Percentiles rank a stretch among this genome's conserved stretches.
These are phyloP conservation scores for Ailurus styani DNA, from an alignment of 2,113 vertebrate species.

Conservation along the genomic window DNA sequence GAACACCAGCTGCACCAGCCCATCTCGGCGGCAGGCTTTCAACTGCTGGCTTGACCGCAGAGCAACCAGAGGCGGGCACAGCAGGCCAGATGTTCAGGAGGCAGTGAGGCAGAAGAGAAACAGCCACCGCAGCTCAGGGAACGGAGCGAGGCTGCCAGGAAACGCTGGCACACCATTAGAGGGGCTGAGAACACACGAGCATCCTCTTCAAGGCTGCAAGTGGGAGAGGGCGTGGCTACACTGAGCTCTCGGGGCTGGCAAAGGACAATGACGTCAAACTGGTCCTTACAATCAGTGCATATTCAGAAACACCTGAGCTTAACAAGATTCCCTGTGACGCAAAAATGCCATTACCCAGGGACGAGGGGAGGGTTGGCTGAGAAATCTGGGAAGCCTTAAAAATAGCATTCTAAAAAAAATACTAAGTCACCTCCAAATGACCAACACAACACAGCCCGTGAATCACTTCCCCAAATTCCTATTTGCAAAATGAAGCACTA, in stretches of 20 bases:
- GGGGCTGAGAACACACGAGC: neutral
- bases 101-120: neutral
- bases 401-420: neutral
- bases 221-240: neutral
- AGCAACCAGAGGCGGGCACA: neutral
- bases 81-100: neutral
- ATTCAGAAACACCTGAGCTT: neutral
- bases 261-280: neutral
- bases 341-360: neutral
- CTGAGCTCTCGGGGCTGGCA: neutral
- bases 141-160: neutral
- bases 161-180: neutral
- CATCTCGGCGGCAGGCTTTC: neutral
- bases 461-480: neutral
- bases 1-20: neutral
- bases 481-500: neutral
- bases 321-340: neutral
- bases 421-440: neutral
- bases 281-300: neutral
- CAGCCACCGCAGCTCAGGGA: neutral
- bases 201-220: neutral
- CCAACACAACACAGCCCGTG: neutral
- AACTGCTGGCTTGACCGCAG: rapidly evolving
- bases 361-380: neutral
- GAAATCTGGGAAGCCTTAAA: neutral